Percentiles rank a stretch among this genome's conserved stretches.
phyloP scores from a whole-genome alignment of 2,797 vertebrate species.

The Presbytis comata region DNA sequence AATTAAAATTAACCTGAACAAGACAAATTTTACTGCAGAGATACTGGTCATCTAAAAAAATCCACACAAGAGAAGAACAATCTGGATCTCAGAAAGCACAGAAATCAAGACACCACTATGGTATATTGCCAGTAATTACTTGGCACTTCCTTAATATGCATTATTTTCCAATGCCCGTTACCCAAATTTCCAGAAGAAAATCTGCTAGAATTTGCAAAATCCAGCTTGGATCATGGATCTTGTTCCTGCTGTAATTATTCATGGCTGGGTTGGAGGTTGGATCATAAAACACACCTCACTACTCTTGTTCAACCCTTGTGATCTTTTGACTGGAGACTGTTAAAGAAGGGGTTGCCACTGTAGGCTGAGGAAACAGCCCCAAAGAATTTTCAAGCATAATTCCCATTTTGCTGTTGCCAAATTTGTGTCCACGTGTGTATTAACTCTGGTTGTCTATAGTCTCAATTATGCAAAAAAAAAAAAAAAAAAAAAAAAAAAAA shows the following conservation, averaged over 20 bases:
- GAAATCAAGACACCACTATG: background rate
- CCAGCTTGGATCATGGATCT: background rate
- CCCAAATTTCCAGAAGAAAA: background rate
- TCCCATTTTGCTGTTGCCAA: background rate
- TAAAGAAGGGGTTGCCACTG: background rate
- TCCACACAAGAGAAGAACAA: background rate
- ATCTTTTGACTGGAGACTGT: no score
- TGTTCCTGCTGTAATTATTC: background rate
- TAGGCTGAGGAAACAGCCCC: background rate
- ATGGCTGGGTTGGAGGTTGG: no score
- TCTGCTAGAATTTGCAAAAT: background rate
- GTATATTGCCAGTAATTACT: background rate
- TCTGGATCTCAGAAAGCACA: background rate
- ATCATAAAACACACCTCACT: background rate
- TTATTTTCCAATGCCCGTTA: background rate
- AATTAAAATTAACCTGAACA: background rate
- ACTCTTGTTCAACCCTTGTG: accelerated
- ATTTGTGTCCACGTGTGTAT: background rate
- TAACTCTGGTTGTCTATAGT: background rate
- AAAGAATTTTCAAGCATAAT: background rate
- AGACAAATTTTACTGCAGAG: background rate
- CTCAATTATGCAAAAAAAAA: background rate
- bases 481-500: background rate
- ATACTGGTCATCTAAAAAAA: background rate
- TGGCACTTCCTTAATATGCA: background rate